These are phyloP conservation scores for Theretra japonica DNA, from an alignment of 2,888 invertebrate species.

Conservation along the genomic window DNA sequence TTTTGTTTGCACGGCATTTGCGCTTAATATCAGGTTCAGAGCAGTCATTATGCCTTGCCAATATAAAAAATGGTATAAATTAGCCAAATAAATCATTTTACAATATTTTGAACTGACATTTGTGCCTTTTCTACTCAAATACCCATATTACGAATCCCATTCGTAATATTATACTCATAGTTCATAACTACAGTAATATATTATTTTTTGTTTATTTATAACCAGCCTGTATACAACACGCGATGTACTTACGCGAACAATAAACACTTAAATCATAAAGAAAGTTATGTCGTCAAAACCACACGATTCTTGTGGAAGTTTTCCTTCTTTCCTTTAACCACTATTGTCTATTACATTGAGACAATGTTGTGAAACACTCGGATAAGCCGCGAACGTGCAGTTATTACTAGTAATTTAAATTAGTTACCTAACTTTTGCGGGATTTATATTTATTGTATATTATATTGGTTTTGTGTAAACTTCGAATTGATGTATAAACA, in stretches of 20 bases:
- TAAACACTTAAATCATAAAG: constrained; percentile 60
- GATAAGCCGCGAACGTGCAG: not conserved
- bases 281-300: constrained; percentile 67
- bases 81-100: too few relatives aligned
- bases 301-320: constrained; percentile 44
- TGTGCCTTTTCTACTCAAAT: too few relatives aligned
- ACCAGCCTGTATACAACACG: constrained; percentile 40
- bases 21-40: too few relatives aligned
- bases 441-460: not conserved
- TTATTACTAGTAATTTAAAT: not conserved
- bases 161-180: too few relatives aligned
- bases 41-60: too few relatives aligned
- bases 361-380: constrained; percentile 2
- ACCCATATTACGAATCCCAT: too few relatives aligned
- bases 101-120: too few relatives aligned
- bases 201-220: not conserved
- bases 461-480: not conserved
- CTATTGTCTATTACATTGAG: constrained; percentile 12
- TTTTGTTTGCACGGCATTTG: too few relatives aligned
- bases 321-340: constrained; percentile 22
- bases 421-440: not conserved
- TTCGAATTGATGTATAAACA: not conserved
- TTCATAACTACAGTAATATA: too few relatives aligned
- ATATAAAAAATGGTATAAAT: too few relatives aligned
- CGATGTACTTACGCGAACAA: constrained; percentile 35